Conservation (phyloP, 2,888 invertebrate species). For the Abrostola triplasia region DNA sequence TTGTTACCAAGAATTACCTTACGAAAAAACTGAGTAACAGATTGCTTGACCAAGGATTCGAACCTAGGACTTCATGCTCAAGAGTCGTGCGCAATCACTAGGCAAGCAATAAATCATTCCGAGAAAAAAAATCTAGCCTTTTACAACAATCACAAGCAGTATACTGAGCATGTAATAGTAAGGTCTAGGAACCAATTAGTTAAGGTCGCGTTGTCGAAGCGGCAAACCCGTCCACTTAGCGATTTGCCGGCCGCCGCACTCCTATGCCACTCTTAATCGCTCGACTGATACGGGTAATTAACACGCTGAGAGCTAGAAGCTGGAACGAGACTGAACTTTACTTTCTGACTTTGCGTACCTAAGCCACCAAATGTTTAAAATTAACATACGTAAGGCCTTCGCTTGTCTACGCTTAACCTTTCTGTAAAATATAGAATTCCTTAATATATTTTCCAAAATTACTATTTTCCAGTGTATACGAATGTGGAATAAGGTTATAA, state of each 20-base stretch:
- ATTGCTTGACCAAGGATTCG: too few species aligned
- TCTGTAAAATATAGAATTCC: too few species aligned
- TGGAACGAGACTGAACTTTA: neutral
- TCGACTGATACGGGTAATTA: slow-evolving; percentile 58
- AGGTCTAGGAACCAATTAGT: slow-evolving; percentile 64
- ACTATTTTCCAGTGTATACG: too few species aligned
- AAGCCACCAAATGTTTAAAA: neutral
- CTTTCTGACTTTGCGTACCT: neutral
- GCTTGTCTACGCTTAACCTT: too few species aligned
- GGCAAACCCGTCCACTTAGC: slow-evolving; percentile 68
- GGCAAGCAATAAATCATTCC: too few species aligned
- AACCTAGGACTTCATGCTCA: too few species aligned
- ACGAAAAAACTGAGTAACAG: too few species aligned
- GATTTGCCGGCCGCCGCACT: slow-evolving; percentile 67
- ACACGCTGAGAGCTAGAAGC: slow-evolving; percentile 42
- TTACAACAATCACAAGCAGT: neutral
- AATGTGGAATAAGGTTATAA: too few species aligned
- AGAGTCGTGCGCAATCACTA: too few species aligned
- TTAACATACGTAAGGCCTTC: too few species aligned
- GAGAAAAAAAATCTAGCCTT: neutral
- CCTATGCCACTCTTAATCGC: slow-evolving; percentile 35
- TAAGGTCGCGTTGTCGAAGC: slow-evolving; percentile 60
- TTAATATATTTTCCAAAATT: too few species aligned
- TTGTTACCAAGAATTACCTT: too few species aligned
- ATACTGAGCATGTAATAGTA: slow-evolving; percentile 24